Evolutionary conservation across 2,888 invertebrate genomes (phyloP).

Genomic region (Erynnis tages): DNA sequence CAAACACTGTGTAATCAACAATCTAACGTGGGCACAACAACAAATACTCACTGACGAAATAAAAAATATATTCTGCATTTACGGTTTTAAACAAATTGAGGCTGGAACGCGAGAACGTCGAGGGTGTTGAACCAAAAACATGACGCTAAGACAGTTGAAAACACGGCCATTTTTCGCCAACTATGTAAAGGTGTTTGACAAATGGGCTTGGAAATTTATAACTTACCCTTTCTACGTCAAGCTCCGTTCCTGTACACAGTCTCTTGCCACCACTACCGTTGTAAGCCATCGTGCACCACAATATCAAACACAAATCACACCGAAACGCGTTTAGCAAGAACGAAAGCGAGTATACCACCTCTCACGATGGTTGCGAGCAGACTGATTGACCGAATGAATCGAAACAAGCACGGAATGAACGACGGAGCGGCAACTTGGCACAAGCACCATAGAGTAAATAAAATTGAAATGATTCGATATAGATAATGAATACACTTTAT

Average conservation of each 20-base stretch:
- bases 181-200: constrained; percentile 54
- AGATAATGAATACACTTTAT: neutral
- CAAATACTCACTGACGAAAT: constrained; percentile 28
- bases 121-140: constrained; percentile 51
- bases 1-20: constrained; percentile 72
- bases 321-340: constrained; percentile 63
- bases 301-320: constrained; percentile 81
- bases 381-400: constrained; percentile 63
- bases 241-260: constrained; percentile 76
- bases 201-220: constrained; percentile 39
- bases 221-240: constrained; percentile 78
- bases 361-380: constrained; percentile 57
- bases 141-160: constrained; percentile 53
- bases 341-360: constrained; percentile 53
- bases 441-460: constrained; percentile 27
- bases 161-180: constrained; percentile 76
- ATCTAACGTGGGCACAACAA: constrained; percentile 63
- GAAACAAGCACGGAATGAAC: constrained; percentile 38
- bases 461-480: neutral
- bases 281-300: constrained; percentile 86
- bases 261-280: constrained; percentile 84
- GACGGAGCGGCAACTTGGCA: constrained; percentile 35
- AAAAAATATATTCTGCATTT: neutral
- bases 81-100: neutral
- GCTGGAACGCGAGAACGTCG: constrained; percentile 1